Conservation (phyloP, 2,797 vertebrate species). For the Poeciliopsis infans region DNA sequence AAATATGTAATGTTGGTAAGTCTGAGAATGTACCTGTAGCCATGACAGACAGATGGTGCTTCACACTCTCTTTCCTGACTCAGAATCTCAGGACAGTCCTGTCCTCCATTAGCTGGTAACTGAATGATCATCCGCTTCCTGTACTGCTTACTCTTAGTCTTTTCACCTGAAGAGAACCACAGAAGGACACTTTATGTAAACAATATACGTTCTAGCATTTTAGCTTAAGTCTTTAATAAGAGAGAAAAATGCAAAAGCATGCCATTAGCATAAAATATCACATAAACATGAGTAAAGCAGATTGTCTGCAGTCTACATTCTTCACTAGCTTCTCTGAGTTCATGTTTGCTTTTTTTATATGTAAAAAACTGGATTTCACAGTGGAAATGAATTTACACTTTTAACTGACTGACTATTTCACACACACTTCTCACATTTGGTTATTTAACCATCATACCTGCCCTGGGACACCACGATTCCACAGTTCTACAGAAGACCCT, state of each 20-base stretch:
- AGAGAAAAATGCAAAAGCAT: background rate
- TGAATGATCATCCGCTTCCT: conserved; percentile 90
- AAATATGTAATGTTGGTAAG: background rate
- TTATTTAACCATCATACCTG: too few relatives aligned
- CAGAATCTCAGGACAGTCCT: conserved; percentile 90
- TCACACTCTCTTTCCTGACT: conserved; percentile 92
- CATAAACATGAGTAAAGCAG: background rate
- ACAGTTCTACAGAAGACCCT: background rate
- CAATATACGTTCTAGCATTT: background rate
- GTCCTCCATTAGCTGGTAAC: conserved; percentile 90
- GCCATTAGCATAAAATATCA: background rate
- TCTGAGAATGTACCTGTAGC: conserved; percentile 81
- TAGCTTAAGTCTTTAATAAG: background rate
- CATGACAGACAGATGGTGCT: conserved; percentile 82
- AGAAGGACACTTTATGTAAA: background rate
- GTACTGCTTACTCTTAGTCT: conserved; percentile 84
- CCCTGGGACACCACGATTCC: background rate
- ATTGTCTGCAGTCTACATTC: background rate
- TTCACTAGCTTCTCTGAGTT: too few relatives aligned
- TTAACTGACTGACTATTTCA: too few relatives aligned
- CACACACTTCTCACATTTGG: too few relatives aligned
- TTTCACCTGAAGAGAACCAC: conserved; percentile 53
- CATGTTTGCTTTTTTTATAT: too few relatives aligned
- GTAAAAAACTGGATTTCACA: too few relatives aligned
- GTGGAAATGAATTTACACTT: too few relatives aligned